Evolutionary conservation across 2,113 vertebrate species (phyloP).

Genomic region (Phoxinus phoxinus): DNA sequence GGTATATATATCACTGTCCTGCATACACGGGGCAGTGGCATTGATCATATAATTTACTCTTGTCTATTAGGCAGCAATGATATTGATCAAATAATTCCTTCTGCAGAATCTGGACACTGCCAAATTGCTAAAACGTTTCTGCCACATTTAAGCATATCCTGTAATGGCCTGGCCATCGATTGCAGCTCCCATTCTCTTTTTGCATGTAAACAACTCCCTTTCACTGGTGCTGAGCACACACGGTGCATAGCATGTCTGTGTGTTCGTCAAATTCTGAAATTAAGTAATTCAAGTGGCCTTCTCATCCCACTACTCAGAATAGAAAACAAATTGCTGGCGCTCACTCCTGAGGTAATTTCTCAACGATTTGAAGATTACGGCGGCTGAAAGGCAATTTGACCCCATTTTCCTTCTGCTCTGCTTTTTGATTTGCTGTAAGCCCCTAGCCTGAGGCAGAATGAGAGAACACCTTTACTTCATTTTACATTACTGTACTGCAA

Average conservation of each 20-base stretch:
- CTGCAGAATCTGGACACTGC: slow-evolving; percentile 68
- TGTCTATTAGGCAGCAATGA: slow-evolving; percentile 75
- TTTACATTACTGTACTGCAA: slow-evolving; percentile 43
- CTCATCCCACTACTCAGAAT: slow-evolving; percentile 57
- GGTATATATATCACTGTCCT: slow-evolving; percentile 43
- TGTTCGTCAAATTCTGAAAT: slow-evolving; percentile 68
- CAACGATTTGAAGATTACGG: slow-evolving; percentile 74
- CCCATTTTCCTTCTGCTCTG: slow-evolving; percentile 71
- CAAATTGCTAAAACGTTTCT: slow-evolving; percentile 78
- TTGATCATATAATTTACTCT: slow-evolving; percentile 84
- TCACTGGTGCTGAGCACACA: slow-evolving; percentile 62
- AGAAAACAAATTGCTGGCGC: slow-evolving; percentile 60
- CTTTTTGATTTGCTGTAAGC: slow-evolving; percentile 68
- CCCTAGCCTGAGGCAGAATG: slow-evolving; percentile 53
- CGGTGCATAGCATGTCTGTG: slow-evolving; percentile 60
- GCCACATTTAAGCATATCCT: slow-evolving; percentile 73
- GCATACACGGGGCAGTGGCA: slow-evolving; percentile 65
- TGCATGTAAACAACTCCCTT: slow-evolving; percentile 76
- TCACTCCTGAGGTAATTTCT: slow-evolving; percentile 65
- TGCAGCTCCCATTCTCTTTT: slow-evolving; percentile 62
- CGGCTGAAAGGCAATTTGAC: slow-evolving; percentile 76
- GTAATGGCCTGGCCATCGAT: slow-evolving; percentile 79
- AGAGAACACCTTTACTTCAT: slow-evolving; percentile 48
- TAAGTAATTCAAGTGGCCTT: slow-evolving; percentile 62
- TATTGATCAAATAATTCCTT: slow-evolving; percentile 83